phyloP scores from a whole-genome alignment of 2,888 invertebrate genomes.

The Noctua comes region DNA sequence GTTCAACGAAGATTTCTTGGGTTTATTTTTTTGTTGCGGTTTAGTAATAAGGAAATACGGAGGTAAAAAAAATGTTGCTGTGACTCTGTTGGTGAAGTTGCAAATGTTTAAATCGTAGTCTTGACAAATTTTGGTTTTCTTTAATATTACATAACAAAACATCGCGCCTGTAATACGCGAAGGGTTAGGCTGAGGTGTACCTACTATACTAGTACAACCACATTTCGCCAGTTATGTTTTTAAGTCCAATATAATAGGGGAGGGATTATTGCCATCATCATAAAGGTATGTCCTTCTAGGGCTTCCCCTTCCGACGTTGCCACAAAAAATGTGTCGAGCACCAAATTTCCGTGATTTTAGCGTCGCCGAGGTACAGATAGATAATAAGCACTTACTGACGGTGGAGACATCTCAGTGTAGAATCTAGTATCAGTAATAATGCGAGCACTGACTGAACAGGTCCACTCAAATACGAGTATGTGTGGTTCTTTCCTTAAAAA shows the following conservation, averaged over 20 bases:
- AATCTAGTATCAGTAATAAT: no score
- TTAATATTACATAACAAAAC: background rate
- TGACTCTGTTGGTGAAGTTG: background rate
- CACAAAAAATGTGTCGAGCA: background rate
- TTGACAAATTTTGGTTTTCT: background rate
- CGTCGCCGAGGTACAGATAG: background rate
- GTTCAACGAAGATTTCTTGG: constrained; percentile 57
- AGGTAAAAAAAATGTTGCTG: constrained; percentile 6
- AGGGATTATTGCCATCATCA: background rate
- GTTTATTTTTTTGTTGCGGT: constrained; percentile 54
- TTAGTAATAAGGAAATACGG: constrained; percentile 37
- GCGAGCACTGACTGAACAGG: background rate
- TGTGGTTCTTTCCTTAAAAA: background rate
- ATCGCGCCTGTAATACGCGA: no score
- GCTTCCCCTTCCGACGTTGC: no score
- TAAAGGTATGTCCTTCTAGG: background rate
- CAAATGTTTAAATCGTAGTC: constrained; percentile 9
- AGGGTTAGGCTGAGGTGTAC: no score
- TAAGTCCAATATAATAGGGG: background rate
- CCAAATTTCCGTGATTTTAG: background rate
- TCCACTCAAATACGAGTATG: background rate
- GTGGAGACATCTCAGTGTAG: background rate
- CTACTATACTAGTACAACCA: no score
- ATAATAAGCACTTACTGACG: background rate
- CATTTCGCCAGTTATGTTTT: no score